Percentiles rank a stretch among this genome's conserved stretches.
Conservation (phyloP, 2,113 vertebrate species). For the Antechinus stuartii region DNA sequence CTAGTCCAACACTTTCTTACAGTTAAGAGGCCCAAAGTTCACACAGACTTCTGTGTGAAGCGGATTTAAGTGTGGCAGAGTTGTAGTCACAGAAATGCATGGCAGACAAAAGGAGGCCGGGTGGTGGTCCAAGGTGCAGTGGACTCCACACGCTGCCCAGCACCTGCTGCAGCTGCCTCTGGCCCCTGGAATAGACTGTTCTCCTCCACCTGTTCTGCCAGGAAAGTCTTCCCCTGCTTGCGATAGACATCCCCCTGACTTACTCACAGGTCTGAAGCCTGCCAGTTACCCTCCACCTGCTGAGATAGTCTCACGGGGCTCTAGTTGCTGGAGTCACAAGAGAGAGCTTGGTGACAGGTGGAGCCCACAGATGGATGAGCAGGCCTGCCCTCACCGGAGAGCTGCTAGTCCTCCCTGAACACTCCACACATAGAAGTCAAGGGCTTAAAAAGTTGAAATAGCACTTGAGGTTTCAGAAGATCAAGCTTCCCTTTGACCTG, state of each 20-base stretch:
- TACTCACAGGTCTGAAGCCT: background rate
- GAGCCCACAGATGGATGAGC: background rate
- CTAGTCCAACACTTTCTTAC: too few relatives aligned
- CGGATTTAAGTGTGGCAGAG: too few relatives aligned
- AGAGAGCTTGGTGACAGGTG: background rate
- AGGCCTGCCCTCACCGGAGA: background rate
- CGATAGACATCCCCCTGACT: background rate
- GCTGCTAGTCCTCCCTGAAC: background rate
- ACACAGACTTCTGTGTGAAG: background rate
- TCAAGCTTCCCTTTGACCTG: background rate
- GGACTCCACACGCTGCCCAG: too few relatives aligned
- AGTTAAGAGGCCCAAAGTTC: background rate
- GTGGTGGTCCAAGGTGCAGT: too few relatives aligned
- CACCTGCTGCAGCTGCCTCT: background rate
- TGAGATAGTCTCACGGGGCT: background rate
- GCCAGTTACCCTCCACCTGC: background rate
- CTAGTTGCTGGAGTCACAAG: too few relatives aligned
- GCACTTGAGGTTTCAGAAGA: background rate
- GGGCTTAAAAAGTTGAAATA: background rate
- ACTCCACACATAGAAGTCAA: background rate
- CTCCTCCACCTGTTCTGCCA: background rate
- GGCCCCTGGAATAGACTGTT: too few relatives aligned
- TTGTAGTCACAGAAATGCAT: too few relatives aligned
- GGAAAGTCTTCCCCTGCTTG: too few relatives aligned
- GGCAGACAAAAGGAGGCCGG: too few relatives aligned